Base-by-base conservation (phyloP, 2,888 invertebrate species). In the Pyrrhia umbra region DNA sequence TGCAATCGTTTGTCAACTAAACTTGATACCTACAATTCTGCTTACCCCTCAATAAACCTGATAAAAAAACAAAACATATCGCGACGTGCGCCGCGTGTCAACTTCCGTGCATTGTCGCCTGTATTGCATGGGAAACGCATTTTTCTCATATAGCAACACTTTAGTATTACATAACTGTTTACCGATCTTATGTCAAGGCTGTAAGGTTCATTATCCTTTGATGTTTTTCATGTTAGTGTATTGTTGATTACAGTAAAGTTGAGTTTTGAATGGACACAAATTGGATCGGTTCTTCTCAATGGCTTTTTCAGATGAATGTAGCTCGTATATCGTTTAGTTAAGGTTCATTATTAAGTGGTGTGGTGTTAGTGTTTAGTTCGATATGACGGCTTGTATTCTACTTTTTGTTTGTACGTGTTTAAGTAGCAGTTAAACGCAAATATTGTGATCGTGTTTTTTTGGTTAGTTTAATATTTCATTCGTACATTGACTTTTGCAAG, bases 71-170 rank as follows among this genome's bases (percentile, higher is more conserved):
- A 64, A 49, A 40, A 57, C 63, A 68, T 2, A 45, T 40, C 75
- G 58, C 71, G 60, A 66, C 65, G 52, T 62, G 51, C 66, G 59
- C 62, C 67, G 73, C 76, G 79, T 60, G 73, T 80, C 77, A 77
- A 81, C 66, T 79, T 79, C 77, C 77, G 83, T 72, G 75, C 80
- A 76, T 76, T 79, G 79, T 84, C 57, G 75, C 72, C 68, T 78
- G 52, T 55, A 46, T 46, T 34, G 21, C 57, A 75, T 79, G 78
- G 55, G 78, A 79, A 75, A 66, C 15, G 66, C 58, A 63, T 65
- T 69, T 71, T 70, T 77, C 74, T 58, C 49, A 60, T 23, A 61
- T 57, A 37, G 67, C 58, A 75, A 75, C 62, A 68, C 56, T 45
- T 15, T 6, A 0, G 0, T 20, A 15, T 58, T 47, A 46, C 23